Conservation (phyloP, 2,797 vertebrate species). For the Strix occidentalis region DNA sequence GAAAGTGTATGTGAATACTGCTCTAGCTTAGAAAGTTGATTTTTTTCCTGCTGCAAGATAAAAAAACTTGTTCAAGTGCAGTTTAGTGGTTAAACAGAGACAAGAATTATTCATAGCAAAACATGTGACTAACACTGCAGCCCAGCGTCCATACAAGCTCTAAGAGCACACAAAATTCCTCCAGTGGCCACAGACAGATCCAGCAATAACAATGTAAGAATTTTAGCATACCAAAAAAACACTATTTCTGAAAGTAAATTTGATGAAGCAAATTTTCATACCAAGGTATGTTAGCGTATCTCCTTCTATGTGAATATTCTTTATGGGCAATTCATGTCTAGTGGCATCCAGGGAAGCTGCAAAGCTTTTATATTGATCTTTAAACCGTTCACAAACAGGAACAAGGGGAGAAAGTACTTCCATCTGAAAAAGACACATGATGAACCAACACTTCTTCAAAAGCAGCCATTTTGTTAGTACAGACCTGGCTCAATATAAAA, state of each 20-base stretch:
- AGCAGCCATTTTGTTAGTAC: background rate
- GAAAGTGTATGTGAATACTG: background rate
- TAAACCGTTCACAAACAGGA: slow-evolving; percentile 72
- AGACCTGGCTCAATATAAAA: background rate
- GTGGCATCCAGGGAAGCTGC: slow-evolving; percentile 84
- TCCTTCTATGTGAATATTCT: slow-evolving; percentile 80
- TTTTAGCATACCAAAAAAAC: background rate
- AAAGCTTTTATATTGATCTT: slow-evolving; percentile 82
- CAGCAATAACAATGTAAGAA: background rate
- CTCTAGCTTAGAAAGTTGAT: background rate
- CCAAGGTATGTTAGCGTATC: slow-evolving; percentile 81
- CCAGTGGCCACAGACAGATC: background rate
- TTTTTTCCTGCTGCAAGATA: background rate
- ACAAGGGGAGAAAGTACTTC: slow-evolving; percentile 76
- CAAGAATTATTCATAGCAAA: background rate
- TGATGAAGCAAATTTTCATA: slow-evolving; percentile 44
- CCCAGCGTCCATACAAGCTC: background rate
- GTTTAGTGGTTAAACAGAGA: background rate
- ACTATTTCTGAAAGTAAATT: background rate
- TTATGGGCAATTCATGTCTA: slow-evolving; percentile 83
- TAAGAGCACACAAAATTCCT: background rate
- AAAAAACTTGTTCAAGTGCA: background rate
- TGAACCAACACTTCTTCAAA: background rate
- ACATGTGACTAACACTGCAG: background rate
- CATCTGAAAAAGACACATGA: slow-evolving; percentile 68